phyloP scores from a whole-genome alignment of 2,113 vertebrate species.

The Amphiprion ocellaris region DNA sequence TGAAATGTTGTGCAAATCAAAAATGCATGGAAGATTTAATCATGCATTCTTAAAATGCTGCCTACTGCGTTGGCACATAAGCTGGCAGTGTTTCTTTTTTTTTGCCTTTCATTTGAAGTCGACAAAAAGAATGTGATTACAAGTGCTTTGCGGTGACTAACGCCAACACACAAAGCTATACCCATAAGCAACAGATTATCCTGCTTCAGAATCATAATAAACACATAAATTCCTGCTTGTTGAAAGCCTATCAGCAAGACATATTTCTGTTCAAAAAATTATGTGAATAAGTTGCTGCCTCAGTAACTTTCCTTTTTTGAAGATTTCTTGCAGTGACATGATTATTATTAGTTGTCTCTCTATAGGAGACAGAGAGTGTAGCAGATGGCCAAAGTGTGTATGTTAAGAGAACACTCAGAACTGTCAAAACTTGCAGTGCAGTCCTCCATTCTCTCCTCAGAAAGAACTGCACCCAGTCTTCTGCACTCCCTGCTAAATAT shows the following conservation, averaged over 20 bases:
- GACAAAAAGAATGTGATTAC: not conserved
- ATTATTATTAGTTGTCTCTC: constrained; percentile 18
- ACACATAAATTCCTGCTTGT: constrained; percentile 4
- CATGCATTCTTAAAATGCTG: not conserved
- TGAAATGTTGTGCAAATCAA: not conserved
- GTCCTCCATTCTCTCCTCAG: constrained; percentile 5
- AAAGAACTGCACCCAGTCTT: constrained; percentile 46
- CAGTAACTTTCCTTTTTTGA: not conserved
- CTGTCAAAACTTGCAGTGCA: constrained; percentile 46
- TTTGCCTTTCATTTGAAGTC: constrained; percentile 18
- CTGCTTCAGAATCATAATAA: not conserved
- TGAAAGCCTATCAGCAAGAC: not conserved
- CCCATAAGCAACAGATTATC: not conserved
- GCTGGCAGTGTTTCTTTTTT: not conserved
- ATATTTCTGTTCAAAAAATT: not conserved
- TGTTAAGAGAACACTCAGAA: constrained; percentile 52
- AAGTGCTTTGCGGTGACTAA: not conserved
- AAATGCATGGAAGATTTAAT: not conserved
- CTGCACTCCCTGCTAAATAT: constrained; percentile 24
- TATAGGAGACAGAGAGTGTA: not conserved
- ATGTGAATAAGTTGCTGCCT: constrained; percentile 5
- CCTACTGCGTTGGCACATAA: not conserved
- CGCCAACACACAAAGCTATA: constrained; percentile 3
- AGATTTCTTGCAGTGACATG: constrained; percentile 13
- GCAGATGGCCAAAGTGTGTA: constrained; percentile 54